Evolutionary conservation across 2,888 invertebrate species (phyloP).

Genomic region (Chalcosyrphus nemorum): DNA sequence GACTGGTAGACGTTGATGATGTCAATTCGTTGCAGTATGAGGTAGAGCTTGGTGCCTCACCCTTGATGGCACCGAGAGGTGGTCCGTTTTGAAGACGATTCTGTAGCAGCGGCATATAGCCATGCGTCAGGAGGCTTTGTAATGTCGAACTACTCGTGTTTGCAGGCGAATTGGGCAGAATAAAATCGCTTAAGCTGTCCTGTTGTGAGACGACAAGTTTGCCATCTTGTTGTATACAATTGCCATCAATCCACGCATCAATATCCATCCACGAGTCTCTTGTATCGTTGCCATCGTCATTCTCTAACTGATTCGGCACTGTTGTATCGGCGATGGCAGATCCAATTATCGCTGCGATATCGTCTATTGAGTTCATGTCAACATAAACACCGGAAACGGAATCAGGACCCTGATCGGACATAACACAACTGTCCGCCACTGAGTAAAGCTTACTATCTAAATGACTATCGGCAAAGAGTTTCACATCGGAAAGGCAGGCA

Average conservation of each 20-base stretch:
- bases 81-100: slow-evolving; percentile 91
- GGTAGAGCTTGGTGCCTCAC: slow-evolving; percentile 88
- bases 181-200: slow-evolving; percentile 87
- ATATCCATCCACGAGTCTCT: slow-evolving; percentile 94
- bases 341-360: slow-evolving; percentile 93
- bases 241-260: slow-evolving; percentile 93
- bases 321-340: slow-evolving; percentile 95
- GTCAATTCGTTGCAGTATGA: slow-evolving; percentile 88
- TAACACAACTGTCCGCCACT: slow-evolving; percentile 82
- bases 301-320: slow-evolving; percentile 87
- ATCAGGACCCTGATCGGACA: slow-evolving; percentile 84
- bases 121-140: slow-evolving; percentile 89
- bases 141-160: slow-evolving; percentile 87
- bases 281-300: slow-evolving; percentile 88
- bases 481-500: slow-evolving; percentile 84
- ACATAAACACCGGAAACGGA: slow-evolving; percentile 83
- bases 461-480: slow-evolving; percentile 84
- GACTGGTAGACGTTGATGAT: slow-evolving; percentile 87
- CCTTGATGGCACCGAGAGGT: slow-evolving; percentile 86
- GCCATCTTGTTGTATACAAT: slow-evolving; percentile 88
- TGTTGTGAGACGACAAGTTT: slow-evolving; percentile 86
- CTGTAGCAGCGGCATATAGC: slow-evolving; percentile 91
- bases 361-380: slow-evolving; percentile 90
- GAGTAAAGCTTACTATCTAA: slow-evolving; percentile 83
- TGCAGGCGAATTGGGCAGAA: slow-evolving; percentile 86